phyloP scores from a whole-genome alignment of 1,140 invertebrate species.

The Anagrus nilaparvatae region DNA sequence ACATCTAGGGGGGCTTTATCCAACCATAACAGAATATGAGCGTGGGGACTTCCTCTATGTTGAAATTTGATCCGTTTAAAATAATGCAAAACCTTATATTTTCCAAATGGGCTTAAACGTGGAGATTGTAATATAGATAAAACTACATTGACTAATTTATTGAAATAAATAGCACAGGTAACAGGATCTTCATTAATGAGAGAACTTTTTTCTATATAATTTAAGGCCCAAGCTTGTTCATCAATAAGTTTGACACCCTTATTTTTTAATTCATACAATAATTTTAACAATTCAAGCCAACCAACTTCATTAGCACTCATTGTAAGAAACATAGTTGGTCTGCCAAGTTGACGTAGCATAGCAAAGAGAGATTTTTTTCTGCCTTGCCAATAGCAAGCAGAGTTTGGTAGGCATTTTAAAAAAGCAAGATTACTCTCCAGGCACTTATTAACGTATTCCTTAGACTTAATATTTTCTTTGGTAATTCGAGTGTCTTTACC shows the following conservation, averaged over 20 bases:
- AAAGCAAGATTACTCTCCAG: too few species aligned
- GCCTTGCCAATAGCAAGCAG: conserved; percentile 28
- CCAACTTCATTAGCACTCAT: conserved; percentile 27
- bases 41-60: conserved; percentile 30
- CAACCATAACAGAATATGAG: conserved; percentile 28
- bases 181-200: conserved; percentile 38
- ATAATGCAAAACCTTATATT: conserved; percentile 23
- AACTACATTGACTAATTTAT: conserved; percentile 28
- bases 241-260: conserved; percentile 18
- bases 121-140: conserved; percentile 17
- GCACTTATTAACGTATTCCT: too few species aligned
- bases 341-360: conserved; percentile 26
- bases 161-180: conserved; percentile 36
- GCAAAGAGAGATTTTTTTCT: conserved; percentile 34
- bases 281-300: conserved; percentile 30
- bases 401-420: too few species aligned
- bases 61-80: conserved; percentile 32
- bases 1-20: conserved; percentile 24
- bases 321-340: conserved; percentile 25
- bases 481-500: too few species aligned
- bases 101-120: conserved; percentile 21
- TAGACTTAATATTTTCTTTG: too few species aligned
- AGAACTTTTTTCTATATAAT: conserved; percentile 22
- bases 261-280: conserved; percentile 32
- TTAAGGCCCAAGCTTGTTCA: conserved; percentile 21